Conservation (phyloP, 2,797 vertebrate species). For the Manis pentadactyla region DNA sequence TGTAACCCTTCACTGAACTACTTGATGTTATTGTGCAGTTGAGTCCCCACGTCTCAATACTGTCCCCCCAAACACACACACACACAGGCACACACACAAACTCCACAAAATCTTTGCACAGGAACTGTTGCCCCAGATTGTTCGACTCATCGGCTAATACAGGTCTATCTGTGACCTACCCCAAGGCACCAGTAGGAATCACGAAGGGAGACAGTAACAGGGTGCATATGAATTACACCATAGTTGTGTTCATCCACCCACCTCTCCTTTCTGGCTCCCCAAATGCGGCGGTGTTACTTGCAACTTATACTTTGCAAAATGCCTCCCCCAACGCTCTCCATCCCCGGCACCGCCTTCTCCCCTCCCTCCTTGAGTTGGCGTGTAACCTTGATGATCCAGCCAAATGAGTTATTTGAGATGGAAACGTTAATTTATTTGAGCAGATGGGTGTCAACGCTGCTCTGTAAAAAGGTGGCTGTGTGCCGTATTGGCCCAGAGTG, state of each 20-base stretch:
- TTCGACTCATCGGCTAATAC: background rate
- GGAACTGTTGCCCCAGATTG: background rate
- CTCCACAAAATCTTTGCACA: background rate
- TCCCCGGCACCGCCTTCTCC: background rate
- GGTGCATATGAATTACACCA: background rate
- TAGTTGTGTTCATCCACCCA: background rate
- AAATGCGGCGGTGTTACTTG: background rate
- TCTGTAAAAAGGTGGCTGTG: constrained; percentile 75
- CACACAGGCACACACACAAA: rapidly evolving
- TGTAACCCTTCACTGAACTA: background rate
- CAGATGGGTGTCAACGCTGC: constrained; percentile 81
- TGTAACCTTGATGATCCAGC: constrained; percentile 74
- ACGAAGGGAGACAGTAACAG: rapidly evolving
- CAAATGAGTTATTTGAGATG: constrained; percentile 84
- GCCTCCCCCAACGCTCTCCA: background rate
- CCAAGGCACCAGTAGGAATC: background rate
- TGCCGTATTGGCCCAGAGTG: constrained; percentile 70
- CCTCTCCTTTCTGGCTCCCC: background rate
- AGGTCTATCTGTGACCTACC: background rate
- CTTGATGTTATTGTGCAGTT: background rate
- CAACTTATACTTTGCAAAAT: background rate
- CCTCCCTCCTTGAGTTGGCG: constrained; percentile 50
- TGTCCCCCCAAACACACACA: rapidly evolving
- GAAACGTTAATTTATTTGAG: constrained; percentile 81
- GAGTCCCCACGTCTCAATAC: background rate